Conservation (phyloP, 2,888 invertebrate species). For the Thumatha senex region DNA sequence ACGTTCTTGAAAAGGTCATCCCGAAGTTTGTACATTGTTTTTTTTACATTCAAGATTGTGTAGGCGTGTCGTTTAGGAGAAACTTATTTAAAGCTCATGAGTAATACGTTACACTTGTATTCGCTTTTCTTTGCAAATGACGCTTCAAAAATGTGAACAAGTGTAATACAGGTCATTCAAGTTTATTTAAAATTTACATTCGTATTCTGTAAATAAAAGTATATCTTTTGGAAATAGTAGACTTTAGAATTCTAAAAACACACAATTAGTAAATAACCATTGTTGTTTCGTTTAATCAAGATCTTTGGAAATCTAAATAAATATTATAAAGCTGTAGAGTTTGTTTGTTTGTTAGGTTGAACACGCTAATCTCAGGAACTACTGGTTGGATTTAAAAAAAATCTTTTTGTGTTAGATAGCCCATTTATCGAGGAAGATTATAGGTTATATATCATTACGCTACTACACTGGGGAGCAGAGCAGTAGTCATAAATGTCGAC, state of each 20-base stretch:
- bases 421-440: no score
- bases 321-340: no score
- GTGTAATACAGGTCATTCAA: slow-evolving; percentile 3
- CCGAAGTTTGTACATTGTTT: slow-evolving; percentile 50
- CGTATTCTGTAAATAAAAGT: neutral
- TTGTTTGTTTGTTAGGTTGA: no score
- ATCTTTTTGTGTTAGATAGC: no score
- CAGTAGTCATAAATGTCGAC: no score
- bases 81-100: slow-evolving; percentile 41
- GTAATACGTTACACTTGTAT: slow-evolving; percentile 37
- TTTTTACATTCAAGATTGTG: slow-evolving; percentile 38
- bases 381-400: no score
- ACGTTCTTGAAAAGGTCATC: slow-evolving; percentile 71
- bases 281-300: no score
- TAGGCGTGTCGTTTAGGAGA: slow-evolving; percentile 37
- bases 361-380: no score
- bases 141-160: slow-evolving; percentile 4
- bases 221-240: neutral
- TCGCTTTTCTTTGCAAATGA: slow-evolving; percentile 5
- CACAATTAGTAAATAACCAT: no score
- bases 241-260: neutral
- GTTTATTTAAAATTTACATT: neutral
- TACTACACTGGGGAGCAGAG: no score
- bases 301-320: no score
- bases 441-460: no score